Conservation (phyloP, 2,888 invertebrate genomes). For the Gari tellinella region DNA sequence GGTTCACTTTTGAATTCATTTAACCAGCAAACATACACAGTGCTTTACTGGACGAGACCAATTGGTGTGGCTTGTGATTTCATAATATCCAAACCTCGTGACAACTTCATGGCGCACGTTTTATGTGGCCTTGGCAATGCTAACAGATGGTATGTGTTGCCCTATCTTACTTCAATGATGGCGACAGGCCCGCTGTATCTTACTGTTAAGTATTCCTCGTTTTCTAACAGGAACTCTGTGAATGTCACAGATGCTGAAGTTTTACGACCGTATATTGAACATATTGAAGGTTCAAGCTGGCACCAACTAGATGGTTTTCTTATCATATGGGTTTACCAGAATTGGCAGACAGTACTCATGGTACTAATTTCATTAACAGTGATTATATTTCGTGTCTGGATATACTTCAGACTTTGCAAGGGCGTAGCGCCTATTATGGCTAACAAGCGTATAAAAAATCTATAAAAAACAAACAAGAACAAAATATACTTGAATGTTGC, state of each 20-base stretch:
- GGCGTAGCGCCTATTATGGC: too few species aligned
- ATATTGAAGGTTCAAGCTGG: slow-evolving; percentile 41
- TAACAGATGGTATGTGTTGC: slow-evolving; percentile 37
- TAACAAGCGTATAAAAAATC: too few species aligned
- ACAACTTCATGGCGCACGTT: slow-evolving; percentile 35
- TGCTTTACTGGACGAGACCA: slow-evolving; percentile 39
- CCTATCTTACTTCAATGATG: slow-evolving; percentile 44
- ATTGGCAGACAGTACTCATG: too few species aligned
- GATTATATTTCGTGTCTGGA: too few species aligned
- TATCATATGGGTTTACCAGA: slow-evolving; percentile 35
- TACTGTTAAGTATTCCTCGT: slow-evolving; percentile 20
- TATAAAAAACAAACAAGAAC: too few species aligned
- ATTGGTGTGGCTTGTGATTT: slow-evolving; percentile 44
- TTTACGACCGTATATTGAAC: slow-evolving; percentile 23
- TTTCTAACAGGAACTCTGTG: slow-evolving; percentile 5
- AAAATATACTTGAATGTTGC: too few species aligned
- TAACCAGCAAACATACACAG: slow-evolving; percentile 4
- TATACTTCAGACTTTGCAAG: too few species aligned
- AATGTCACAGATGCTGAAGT: slow-evolving; percentile 11
- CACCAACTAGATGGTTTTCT: slow-evolving; percentile 35
- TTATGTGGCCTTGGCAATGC: slow-evolving; percentile 31
- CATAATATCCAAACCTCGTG: slow-evolving; percentile 41
- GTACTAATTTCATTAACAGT: too few species aligned
- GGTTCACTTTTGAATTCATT: slow-evolving; percentile 1
- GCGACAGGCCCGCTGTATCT: slow-evolving; percentile 54